Evolutionary conservation across 2,797 vertebrate species (phyloP), one percentile per base, ranked within the genome.

Genomic region (Leuciscus waleckii): DNA sequence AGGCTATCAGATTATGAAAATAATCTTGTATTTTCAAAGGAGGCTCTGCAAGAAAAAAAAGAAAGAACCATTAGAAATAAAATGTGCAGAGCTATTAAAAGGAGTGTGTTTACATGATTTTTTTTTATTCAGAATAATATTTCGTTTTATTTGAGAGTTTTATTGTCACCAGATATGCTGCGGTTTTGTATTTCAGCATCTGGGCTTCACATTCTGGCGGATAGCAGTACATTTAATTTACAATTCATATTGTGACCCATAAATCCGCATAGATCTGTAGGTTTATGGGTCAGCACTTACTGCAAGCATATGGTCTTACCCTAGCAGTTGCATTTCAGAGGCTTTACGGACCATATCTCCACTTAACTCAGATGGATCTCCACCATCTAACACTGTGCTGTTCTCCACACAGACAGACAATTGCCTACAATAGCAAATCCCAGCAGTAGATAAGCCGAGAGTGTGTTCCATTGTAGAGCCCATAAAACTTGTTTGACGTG

Each of bases 401-500:
- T 77, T 83, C 49, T 70, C 49, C 43, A 79, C 77, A 85, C 46
- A 76, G 41, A 81, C 61, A 79, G 68, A 80, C 76, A 83, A 80
- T 86, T 90, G 56, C 67, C 35, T 58, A 86, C 54, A 80, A 79
- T 71, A 32, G 17, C 73, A 74, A 84, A 85, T 70, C 74, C 35
- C 49, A 69, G 67, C 29, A 14, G 69, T n/a, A 88, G 82, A 88
- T 85, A 76, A 87, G 83, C 75, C 71, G 16, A 13, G 67, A 84
- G 75, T 79, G 65, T 78, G 81, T 79, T 82, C 71, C 67, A 84
- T 81, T 86, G 76, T 87, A 80, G 77, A 82, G 74, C 29, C 82
- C 68, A 81, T 78, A 79, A 87, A 81, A 85, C 85, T 80, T 68
- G 85, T 86, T 85, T 88, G 90, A 87, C 85, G 85, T 80, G 17